Evolutionary conservation across 2,797 vertebrate species (phyloP).

Genomic region (Pelochelys cantorii): DNA sequence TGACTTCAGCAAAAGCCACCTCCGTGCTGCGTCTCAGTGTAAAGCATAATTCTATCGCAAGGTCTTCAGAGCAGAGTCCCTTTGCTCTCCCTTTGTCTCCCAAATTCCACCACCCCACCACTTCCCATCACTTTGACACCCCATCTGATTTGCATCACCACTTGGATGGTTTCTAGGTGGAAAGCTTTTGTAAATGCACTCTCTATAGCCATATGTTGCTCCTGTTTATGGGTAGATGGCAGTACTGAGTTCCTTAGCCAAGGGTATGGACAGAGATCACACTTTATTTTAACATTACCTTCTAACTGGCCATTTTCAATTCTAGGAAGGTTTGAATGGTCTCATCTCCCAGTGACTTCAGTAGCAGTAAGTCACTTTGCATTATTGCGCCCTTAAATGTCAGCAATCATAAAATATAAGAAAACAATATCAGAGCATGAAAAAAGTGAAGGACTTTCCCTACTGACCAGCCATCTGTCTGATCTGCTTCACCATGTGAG

Average conservation of each 20-base stretch:
- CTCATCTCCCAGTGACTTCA: neutral
- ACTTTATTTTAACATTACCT: neutral
- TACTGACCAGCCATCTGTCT: neutral
- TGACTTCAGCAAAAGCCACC: neutral
- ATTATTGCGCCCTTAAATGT: neutral
- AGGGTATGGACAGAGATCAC: neutral
- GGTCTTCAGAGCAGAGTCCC: neutral
- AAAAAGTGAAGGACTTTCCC: neutral
- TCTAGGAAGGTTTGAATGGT: neutral
- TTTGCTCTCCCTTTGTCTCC: neutral
- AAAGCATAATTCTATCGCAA: neutral
- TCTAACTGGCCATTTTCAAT: neutral
- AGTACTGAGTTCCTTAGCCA: neutral
- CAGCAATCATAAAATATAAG: neutral
- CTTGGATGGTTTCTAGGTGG: neutral
- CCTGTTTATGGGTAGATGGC: neutral
- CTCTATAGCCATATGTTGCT: neutral
- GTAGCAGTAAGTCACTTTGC: neutral
- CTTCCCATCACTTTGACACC: neutral
- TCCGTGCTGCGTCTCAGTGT: neutral
- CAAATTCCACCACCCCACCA: neutral
- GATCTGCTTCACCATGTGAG: neutral
- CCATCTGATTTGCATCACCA: neutral
- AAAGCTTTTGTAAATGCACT: neutral
- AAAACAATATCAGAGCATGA: neutral